Evolutionary conservation across 2,888 invertebrate species (phyloP), one percentile per base, ranked within the genome.

Genomic region (Hypomecis atomaria): DNA sequence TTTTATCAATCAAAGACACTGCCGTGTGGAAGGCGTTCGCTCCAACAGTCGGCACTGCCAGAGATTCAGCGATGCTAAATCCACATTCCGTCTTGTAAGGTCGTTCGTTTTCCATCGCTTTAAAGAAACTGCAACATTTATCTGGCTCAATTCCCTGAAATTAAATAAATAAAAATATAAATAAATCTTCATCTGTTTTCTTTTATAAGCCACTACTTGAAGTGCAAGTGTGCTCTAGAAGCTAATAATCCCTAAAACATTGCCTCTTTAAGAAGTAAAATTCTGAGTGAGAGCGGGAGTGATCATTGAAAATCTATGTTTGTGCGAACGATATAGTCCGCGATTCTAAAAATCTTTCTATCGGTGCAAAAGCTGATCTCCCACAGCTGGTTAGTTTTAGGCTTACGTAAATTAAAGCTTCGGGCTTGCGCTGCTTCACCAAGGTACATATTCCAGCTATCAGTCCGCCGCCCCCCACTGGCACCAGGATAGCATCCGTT

Each of bases 381-480:
- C n/a, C n/a, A n/a, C n/a, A n/a, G n/a, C 9, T 23, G 23, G 23
- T 4, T 5, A 34, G 33, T 4, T 10, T 33, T 9, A 6, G 7
- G 11, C 95, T 94, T 91, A 98, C 98, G 81, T 97, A 97, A 60
- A 98, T 95, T 81, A 95, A 94, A 5, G 96, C 94, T 49, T 94
- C 87, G 1, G 98, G 98, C 66, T 95, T 95, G 3, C 97, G 86
- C 0, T 95, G 95, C 87, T 98, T 98, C 47, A 97, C 94, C 0
- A 96, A 97, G 0, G 96, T 91, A 0, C 97, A 96, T 33, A 97
- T 94, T 0, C 98, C 98, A 3, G 98, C 98, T 59, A 99, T 95
- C 0, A 98, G 92, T 0, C 98, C 98, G 7, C 96, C 97, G 4
- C 98, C 98, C 0, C 98, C 98, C 0, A 98, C 96, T 0, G 98